Evolutionary conservation across 1,140 invertebrate species (phyloP), one percentile per base, ranked within the genome.

Genomic region (Onthophagus taurus): DNA sequence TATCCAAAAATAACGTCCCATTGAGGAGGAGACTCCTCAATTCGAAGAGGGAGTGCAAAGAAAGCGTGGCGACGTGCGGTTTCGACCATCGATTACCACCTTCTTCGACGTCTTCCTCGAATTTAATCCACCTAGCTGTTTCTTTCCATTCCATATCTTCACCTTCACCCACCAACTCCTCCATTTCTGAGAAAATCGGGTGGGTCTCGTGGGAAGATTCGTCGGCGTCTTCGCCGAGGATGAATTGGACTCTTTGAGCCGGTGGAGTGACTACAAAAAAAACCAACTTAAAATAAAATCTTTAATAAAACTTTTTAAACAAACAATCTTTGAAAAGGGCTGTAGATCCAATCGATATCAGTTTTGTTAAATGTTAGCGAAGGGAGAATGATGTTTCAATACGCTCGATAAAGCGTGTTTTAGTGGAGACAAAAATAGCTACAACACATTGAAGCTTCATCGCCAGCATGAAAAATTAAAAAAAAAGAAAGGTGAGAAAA

Each of bases 81-180:
- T 95, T 95, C 4, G 88, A 92, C 90, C 90, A 95, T 36, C 90
- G 71, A 60, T 93, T 91, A 35, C 90, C 89, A 17, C 89, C 88
- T 68, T 93, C 89, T 66, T 94, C 90, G 1, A 94, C 90, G 60
- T 93, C 88, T 64, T 95, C 90, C 60, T 94, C 90, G 62, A 94
- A 94, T 64, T 94, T 93, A 31, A 95, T 89, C 90, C 90, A 94
- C 56, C 90, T 81, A 13, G 91, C 92, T n/a, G 91, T 95, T 71
- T 96, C 92, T 64, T 92, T 93, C 92, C 92, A 96, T 72, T 93
- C 85, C 64, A 89, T 78, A 53, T 91, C 86, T 42, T 88, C 87
- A 43, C 89, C 87, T 29, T 88, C 85, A 52, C 76, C 77, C 39
- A 87, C 78, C 46, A 97, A 75, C 60, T 94, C 91, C 56, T 89